phyloP scores from a whole-genome alignment of 2,113 vertebrate genomes.

The Aythya baeri region DNA sequence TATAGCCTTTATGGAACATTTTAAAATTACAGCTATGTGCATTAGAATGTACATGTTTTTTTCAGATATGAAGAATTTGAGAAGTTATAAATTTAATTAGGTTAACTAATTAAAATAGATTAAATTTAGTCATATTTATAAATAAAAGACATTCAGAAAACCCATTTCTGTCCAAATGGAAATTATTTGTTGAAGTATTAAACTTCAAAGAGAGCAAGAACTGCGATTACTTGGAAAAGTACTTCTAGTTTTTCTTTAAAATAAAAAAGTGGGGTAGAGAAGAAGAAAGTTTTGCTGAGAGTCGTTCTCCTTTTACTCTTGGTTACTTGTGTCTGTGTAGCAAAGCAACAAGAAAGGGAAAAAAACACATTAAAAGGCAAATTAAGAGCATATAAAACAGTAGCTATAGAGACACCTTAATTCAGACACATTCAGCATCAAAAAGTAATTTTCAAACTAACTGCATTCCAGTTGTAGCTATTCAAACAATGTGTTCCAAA shows the following conservation, averaged over 20 bases:
- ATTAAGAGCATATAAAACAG: neutral
- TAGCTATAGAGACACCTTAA: slow-evolving; percentile 18
- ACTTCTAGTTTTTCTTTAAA: neutral
- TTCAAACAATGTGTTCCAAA: neutral
- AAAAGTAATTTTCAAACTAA: neutral
- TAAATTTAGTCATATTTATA: neutral
- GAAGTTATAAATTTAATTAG: neutral
- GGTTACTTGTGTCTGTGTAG: neutral
- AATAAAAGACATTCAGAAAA: neutral
- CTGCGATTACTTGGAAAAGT: slow-evolving; percentile 33
- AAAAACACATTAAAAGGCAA: neutral
- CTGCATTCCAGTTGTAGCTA: neutral
- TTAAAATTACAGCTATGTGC: neutral
- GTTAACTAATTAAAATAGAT: neutral
- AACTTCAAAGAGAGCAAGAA: slow-evolving; percentile 25
- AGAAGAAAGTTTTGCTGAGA: slow-evolving; percentile 7
- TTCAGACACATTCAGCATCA: neutral
- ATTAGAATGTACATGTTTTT: neutral
- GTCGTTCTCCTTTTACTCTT: neutral
- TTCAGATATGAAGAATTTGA: neutral
- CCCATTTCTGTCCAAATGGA: neutral
- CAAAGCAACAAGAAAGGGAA: neutral
- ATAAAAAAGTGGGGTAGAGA: neutral
- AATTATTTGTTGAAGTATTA: neutral
- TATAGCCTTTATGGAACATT: neutral